Conservation (phyloP, 1,140 invertebrate genomes). For the Drosophila quadrilineata region DNA sequence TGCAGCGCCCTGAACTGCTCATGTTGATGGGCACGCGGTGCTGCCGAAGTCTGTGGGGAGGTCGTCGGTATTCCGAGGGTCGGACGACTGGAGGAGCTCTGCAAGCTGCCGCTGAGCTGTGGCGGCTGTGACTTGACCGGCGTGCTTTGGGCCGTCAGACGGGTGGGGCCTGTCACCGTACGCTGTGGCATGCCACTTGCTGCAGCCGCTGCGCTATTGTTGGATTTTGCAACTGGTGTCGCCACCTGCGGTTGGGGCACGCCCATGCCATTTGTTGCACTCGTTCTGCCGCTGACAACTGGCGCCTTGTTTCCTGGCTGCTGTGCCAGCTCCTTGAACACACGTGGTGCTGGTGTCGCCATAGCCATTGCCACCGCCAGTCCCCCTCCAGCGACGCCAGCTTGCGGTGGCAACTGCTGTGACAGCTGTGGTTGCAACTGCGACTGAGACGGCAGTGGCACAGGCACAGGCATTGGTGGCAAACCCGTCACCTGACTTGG, state of each 20-base stretch:
- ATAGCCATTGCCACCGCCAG: slow-evolving; percentile 75
- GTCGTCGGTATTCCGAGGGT: slow-evolving; percentile 51
- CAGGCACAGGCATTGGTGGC: slow-evolving; percentile 42
- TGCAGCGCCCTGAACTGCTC: slow-evolving; percentile 75
- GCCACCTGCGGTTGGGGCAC: slow-evolving; percentile 16
- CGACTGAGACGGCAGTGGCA: slow-evolving; percentile 6
- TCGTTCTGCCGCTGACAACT: slow-evolving; percentile 18
- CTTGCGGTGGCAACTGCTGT: slow-evolving; percentile 25
- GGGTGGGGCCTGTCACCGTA: slow-evolving; percentile 65
- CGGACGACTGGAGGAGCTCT: slow-evolving; percentile 50
- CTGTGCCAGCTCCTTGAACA: slow-evolving; percentile 75
- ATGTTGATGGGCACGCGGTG: slow-evolving; percentile 64
- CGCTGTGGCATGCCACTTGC: slow-evolving; percentile 54
- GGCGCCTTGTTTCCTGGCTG: slow-evolving; percentile 52
- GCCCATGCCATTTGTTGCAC: slow-evolving; percentile 10
- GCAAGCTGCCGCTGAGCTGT: slow-evolving; percentile 83
- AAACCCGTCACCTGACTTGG: slow-evolving; percentile 52
- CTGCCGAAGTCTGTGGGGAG: background rate
- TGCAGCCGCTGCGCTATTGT: background rate
- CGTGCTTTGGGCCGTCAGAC: slow-evolving; percentile 82
- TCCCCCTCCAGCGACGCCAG: slow-evolving; percentile 18
- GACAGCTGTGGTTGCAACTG: slow-evolving; percentile 24
- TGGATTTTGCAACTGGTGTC: background rate
- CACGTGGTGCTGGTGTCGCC: slow-evolving; percentile 70
- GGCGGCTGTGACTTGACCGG: slow-evolving; percentile 85